Percentiles rank a stretch among this genome's conserved stretches.
phyloP scores from a whole-genome alignment of 1,140 invertebrate species.

The Arctopsyche grandis region DNA sequence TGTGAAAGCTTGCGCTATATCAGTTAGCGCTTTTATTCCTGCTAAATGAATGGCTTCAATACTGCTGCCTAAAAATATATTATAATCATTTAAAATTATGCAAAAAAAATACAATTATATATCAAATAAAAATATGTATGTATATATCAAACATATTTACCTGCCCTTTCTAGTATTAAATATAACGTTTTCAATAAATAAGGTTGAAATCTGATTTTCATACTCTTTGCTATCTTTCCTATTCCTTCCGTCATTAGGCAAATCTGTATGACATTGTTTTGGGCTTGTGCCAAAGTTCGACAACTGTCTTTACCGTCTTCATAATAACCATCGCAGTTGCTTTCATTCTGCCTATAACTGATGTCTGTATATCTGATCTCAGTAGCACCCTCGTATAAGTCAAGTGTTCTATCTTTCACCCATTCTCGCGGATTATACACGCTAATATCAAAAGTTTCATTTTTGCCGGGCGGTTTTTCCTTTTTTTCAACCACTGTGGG shows the following conservation, averaged over 20 bases:
- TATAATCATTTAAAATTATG: conserved; percentile 20
- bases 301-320: conserved; percentile 56
- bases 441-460: conserved; percentile 59
- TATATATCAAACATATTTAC: conserved; percentile 59
- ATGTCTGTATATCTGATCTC: conserved; percentile 63
- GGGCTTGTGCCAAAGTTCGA: conserved; percentile 63
- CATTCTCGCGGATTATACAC: conserved; percentile 62
- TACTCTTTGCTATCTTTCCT: conserved; percentile 66
- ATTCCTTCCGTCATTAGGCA: conserved; percentile 74
- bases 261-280: conserved; percentile 69
- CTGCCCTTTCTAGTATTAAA: conserved; percentile 73
- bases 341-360: conserved; percentile 55
- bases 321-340: conserved; percentile 51
- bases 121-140: background rate
- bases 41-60: conserved; percentile 67
- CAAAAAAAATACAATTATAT: no score
- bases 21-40: conserved; percentile 67
- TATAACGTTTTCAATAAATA: conserved; percentile 74
- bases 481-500: conserved; percentile 60
- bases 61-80: conserved; percentile 64
- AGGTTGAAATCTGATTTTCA: conserved; percentile 64
- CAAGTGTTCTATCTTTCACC: conserved; percentile 61
- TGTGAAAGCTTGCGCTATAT: conserved; percentile 65
- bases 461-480: conserved; percentile 54
- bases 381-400: conserved; percentile 60